These are phyloP conservation scores for Laticauda laticaudata DNA, from an alignment of 2,113 vertebrate genomes.

Conservation along the genomic window DNA sequence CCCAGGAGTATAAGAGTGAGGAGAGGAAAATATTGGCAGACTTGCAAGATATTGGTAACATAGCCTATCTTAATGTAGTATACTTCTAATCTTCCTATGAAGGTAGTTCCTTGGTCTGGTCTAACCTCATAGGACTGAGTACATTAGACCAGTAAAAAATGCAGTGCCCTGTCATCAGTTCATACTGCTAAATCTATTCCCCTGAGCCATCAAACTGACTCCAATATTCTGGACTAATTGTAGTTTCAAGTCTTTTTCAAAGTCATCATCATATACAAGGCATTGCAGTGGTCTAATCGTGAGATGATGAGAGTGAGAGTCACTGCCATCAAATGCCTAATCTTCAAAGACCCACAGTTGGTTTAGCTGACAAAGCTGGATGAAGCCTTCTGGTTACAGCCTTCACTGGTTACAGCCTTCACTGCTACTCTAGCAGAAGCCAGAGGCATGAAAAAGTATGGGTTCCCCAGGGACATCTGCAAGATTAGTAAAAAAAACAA, in stretches of 20 bases:
- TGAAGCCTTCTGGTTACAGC: not conserved
- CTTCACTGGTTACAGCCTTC: not conserved
- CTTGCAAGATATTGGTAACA: not conserved
- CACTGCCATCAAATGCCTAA: not conserved
- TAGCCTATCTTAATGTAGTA: not conserved
- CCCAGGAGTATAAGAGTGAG: not conserved
- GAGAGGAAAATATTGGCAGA: not conserved
- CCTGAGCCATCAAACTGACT: not conserved
- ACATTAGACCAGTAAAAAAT: not conserved
- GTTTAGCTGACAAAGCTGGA: not conserved
- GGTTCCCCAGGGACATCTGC: not conserved
- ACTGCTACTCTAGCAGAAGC: not conserved
- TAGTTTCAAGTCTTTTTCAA: not conserved
- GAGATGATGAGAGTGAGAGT: not conserved
- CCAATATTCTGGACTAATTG: not conserved
- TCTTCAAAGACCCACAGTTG: not conserved
- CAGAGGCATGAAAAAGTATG: not conserved
- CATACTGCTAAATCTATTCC: not conserved
- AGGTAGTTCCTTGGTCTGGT: not conserved
- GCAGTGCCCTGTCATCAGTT: not conserved
- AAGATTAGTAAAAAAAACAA: not conserved
- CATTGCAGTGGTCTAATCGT: not conserved
- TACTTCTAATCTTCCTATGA: not conserved
- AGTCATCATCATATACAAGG: not conserved
- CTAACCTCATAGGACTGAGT: not conserved